Evolutionary conservation across 2,797 vertebrate species (phyloP).

Genomic region (Helicolenus hilgendorfi): DNA sequence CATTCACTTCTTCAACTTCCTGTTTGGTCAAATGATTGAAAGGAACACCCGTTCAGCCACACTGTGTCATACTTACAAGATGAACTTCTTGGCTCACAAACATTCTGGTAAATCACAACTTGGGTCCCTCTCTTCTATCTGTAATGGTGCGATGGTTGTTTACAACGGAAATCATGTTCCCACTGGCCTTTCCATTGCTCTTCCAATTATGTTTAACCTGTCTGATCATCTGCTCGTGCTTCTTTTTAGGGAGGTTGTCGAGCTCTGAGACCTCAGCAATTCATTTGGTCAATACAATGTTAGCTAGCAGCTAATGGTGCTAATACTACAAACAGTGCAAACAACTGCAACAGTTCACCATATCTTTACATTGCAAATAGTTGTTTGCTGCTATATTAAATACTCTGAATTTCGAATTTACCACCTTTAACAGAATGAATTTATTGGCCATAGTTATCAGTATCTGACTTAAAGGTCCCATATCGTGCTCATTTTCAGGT

Average conservation of each 20-base stretch:
- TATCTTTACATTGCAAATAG: not conserved
- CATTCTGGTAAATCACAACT: not conserved
- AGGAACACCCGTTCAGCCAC: not conserved
- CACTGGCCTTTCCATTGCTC: not conserved
- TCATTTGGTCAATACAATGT: not conserved
- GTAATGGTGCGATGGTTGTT: not conserved
- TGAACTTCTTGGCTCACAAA: not conserved
- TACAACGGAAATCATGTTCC: not conserved
- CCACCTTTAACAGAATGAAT: not conserved
- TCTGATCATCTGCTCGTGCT: not conserved
- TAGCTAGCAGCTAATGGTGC: not conserved
- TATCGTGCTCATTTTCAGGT: too few relatives aligned
- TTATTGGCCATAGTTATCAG: not conserved
- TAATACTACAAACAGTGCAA: not conserved
- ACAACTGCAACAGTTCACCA: too few relatives aligned
- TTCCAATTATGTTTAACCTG: not conserved
- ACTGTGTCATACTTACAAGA: not conserved
- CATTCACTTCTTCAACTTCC: slow-evolving; percentile 16
- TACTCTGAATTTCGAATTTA: not conserved
- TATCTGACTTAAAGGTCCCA: not conserved
- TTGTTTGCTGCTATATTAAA: not conserved
- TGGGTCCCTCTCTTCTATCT: not conserved
- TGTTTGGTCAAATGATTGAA: not conserved
- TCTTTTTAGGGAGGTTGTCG: not conserved
- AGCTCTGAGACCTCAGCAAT: not conserved